These are phyloP conservation scores for Agrilus planipennis DNA, from an alignment of 1,140 invertebrate genomes.

Conservation along the genomic window DNA sequence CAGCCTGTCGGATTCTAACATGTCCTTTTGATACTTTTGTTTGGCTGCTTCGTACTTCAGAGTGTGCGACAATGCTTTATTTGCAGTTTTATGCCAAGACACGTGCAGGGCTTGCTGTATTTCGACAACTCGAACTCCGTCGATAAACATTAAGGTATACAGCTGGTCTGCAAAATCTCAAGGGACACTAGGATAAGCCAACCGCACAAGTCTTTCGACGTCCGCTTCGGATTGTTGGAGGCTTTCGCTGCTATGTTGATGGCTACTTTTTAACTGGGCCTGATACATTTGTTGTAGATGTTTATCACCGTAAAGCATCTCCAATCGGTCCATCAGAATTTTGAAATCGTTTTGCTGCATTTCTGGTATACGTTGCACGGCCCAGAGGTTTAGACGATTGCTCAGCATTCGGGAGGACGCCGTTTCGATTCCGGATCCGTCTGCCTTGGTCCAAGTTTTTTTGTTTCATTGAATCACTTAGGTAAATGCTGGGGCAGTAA, in stretches of 20 bases:
- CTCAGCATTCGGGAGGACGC: no score
- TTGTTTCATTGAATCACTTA: no score
- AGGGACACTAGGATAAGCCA: neutral
- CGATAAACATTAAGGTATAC: neutral
- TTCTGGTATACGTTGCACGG: neutral
- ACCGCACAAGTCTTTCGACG: neutral
- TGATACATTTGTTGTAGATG: slow-evolving; percentile 1
- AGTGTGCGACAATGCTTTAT: neutral
- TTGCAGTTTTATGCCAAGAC: neutral
- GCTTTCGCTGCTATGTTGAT: neutral
- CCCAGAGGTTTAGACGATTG: no score
- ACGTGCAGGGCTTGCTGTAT: neutral
- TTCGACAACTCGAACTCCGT: neutral
- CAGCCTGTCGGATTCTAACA: neutral
- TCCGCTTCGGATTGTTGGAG: neutral
- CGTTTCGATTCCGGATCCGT: no score
- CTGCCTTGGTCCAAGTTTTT: no score
- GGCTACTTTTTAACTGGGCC: neutral
- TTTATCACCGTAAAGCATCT: slow-evolving; percentile 1
- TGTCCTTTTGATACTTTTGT: neutral
- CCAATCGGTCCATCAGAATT: neutral
- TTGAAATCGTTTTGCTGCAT: neutral
- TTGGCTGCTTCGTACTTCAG: neutral
- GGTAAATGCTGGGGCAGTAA: no score
- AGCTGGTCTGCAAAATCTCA: neutral